A percentile compares a stretch with the other conserved stretches of the same genome.
These are phyloP conservation scores for Saccopteryx leptura DNA, from an alignment of 2,113 vertebrate species.

Conservation along the genomic window DNA sequence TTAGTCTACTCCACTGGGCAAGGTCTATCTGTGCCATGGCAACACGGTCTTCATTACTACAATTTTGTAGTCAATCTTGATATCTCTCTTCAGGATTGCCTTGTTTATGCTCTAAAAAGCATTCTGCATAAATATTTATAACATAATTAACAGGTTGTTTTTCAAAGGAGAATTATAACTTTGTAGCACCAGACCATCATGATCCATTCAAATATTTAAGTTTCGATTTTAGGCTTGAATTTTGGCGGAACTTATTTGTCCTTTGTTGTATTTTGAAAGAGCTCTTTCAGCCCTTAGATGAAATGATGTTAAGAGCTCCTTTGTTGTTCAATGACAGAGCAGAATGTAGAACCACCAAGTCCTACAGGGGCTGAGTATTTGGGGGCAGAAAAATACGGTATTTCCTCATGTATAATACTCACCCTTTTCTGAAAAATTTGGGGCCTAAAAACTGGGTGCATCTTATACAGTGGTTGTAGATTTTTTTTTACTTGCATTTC, in stretches of 20 bases:
- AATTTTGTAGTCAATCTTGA: background rate
- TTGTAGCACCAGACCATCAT: background rate
- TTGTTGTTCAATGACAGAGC: background rate
- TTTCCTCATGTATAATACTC: too few relatives aligned
- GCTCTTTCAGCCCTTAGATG: background rate
- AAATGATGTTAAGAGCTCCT: background rate
- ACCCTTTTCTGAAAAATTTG: too few relatives aligned
- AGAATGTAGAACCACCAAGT: background rate
- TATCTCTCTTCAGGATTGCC: background rate
- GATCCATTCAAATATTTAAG: background rate
- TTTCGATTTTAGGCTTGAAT: slow-evolving; percentile 28
- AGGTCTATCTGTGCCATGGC: background rate
- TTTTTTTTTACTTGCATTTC: too few relatives aligned
- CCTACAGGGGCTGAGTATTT: background rate
- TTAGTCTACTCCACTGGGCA: background rate
- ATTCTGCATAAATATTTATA: background rate
- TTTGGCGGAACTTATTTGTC: background rate
- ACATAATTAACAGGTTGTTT: background rate
- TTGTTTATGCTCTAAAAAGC: slow-evolving; percentile 26
- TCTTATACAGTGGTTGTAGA: too few relatives aligned
- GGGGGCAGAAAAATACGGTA: background rate
- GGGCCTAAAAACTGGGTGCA: too few relatives aligned
- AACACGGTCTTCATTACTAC: background rate
- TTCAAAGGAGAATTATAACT: slow-evolving; percentile 19
- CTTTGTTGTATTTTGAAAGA: background rate